phyloP scores from a whole-genome alignment of 2,797 vertebrate species.

The Lates japonicus region DNA sequence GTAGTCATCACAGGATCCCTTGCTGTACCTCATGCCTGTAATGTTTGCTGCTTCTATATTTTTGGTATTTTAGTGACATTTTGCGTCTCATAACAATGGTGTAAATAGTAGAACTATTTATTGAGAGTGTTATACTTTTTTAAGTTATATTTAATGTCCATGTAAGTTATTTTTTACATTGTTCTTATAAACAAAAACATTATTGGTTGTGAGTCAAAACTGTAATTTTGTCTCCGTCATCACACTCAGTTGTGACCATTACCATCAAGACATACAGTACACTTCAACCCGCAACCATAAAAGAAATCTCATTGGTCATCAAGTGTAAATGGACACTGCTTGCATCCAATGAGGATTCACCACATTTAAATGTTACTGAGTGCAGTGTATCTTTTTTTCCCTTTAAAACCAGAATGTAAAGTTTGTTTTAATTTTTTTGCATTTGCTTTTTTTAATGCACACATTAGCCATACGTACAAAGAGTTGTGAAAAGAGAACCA shows the following conservation, averaged over 20 bases:
- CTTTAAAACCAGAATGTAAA: constrained; percentile 80
- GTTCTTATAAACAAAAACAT: constrained; percentile 89
- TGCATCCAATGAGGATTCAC: constrained; percentile 64
- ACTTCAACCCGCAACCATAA: constrained; percentile 64
- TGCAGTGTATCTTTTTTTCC: constrained; percentile 76
- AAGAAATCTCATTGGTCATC: constrained; percentile 62
- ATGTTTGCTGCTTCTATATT: constrained; percentile 97
- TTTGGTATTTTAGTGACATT: constrained; percentile 89
- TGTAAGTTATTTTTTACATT: constrained; percentile 99
- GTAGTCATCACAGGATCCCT: constrained; percentile 90
- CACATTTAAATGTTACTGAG: constrained; percentile 65
- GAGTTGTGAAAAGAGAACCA: constrained; percentile 84
- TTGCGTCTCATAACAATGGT: constrained; percentile 97
- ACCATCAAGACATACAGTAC: constrained; percentile 65
- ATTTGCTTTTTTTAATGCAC: constrained; percentile 49
- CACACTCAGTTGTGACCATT: constrained; percentile 70
- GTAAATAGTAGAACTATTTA: constrained; percentile 99
- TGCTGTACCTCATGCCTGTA: constrained; percentile 98
- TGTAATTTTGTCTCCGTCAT: constrained; percentile 71
- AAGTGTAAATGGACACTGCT: constrained; percentile 64
- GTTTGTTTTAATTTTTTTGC: constrained; percentile 42
- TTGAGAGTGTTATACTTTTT: constrained; percentile 99
- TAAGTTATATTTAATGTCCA: constrained; percentile 99
- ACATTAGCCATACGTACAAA: constrained; percentile 75
- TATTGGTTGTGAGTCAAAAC: constrained; percentile 85